These are phyloP conservation scores for Tupaia chinensis DNA, from an alignment of 2,113 vertebrate genomes.

Conservation along the genomic window DNA sequence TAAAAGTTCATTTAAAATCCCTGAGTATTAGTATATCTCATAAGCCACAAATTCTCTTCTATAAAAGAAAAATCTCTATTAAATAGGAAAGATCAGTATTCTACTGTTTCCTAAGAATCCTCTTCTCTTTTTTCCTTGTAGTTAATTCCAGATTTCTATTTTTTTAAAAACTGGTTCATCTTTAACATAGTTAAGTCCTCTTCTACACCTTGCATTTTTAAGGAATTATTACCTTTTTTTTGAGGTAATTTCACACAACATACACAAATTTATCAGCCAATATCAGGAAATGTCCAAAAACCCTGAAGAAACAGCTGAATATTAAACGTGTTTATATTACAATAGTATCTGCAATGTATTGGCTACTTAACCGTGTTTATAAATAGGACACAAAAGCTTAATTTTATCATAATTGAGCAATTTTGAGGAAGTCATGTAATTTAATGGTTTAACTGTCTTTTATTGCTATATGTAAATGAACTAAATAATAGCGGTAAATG, in stretches of 20 bases:
- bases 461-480: constrained; percentile 70
- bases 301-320: constrained; percentile 45
- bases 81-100: background rate
- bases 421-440: constrained; percentile 75
- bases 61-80: background rate
- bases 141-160: constrained; percentile 34
- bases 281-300: constrained; percentile 63
- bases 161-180: constrained; percentile 39
- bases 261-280: constrained; percentile 20
- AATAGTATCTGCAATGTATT: constrained; percentile 53
- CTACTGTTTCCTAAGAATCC: constrained; percentile 3
- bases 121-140: background rate
- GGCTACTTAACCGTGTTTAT: constrained; percentile 70
- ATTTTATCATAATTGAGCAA: constrained; percentile 78
- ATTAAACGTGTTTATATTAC: constrained; percentile 68
- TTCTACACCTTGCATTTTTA: constrained; percentile 6
- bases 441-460: constrained; percentile 74
- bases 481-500: constrained; percentile 63
- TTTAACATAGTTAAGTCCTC: constrained; percentile 47
- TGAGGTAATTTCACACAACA: constrained; percentile 24
- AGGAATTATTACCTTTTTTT: background rate
- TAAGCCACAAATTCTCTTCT: background rate
- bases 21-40: background rate
- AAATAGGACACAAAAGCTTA: constrained; percentile 76
- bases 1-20: constrained; percentile 6